phyloP scores from a whole-genome alignment of 2,113 vertebrate species.

The Balaenoptera acutorostrata region DNA sequence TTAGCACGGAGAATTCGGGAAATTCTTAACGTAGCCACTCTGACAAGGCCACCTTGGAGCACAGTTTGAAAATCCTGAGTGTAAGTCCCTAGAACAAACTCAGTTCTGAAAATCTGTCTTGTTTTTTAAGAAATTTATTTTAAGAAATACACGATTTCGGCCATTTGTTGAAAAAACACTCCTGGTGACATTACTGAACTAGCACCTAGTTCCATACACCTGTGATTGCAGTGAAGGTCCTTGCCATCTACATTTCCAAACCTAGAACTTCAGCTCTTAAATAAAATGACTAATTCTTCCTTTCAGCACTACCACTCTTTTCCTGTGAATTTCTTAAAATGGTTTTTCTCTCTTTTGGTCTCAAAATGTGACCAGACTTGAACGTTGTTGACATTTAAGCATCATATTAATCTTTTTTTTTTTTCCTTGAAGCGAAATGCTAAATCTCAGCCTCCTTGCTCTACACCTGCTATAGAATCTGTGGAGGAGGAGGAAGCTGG shows the following conservation, averaged over 20 bases:
- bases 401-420: background rate
- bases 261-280: background rate
- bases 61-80: background rate
- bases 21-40: constrained; percentile 1
- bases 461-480: background rate
- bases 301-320: background rate
- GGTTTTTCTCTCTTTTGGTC: background rate
- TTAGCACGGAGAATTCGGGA: background rate
- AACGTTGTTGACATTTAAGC: background rate
- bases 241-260: background rate
- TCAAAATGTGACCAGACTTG: background rate
- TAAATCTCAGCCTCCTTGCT: background rate
- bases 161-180: background rate
- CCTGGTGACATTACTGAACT: background rate
- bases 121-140: background rate
- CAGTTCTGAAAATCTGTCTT: background rate
- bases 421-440: background rate
- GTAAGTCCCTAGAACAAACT: background rate
- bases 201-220: background rate
- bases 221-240: background rate
- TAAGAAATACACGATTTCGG: background rate
- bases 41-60: background rate
- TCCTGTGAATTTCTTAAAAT: background rate
- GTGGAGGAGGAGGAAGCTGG: background rate
- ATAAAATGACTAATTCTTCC: background rate